Conservation (phyloP, 1,140 invertebrate species). For the Eriocheir sinensis region DNA sequence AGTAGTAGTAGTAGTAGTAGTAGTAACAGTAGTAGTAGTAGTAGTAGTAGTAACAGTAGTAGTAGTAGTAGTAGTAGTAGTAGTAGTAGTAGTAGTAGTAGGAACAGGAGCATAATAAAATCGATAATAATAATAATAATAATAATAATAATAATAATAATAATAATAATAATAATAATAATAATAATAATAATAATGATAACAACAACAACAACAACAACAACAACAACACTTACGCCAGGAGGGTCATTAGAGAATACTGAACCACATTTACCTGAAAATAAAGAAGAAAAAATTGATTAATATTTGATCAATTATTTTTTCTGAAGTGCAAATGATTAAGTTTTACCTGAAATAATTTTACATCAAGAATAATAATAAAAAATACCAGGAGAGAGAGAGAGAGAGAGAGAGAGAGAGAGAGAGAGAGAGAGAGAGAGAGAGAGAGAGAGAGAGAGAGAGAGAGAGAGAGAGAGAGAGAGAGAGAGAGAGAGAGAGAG, state of each 20-base stretch:
- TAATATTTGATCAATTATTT: background rate
- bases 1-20: background rate
- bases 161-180: background rate
- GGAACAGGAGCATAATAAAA: background rate
- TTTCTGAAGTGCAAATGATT: too few relatives aligned
- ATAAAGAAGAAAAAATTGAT: background rate
- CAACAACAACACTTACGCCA: background rate
- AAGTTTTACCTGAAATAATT: too few relatives aligned
- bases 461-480: background rate
- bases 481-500: background rate
- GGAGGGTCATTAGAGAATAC: background rate
- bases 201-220: background rate
- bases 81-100: constrained; percentile 15
- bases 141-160: background rate
- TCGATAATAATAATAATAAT: background rate
- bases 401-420: background rate
- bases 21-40: constrained; percentile 30
- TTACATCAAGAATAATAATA: too few relatives aligned
- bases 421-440: background rate
- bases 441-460: background rate
- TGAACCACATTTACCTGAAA: background rate
- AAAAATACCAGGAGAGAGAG: background rate
- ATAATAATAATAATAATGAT: background rate
- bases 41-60: constrained; percentile 38
- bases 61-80: constrained; percentile 24